Percentiles rank a stretch among this genome's conserved stretches.
Conservation (phyloP, 2,888 invertebrate genomes). For the Patella pellucida region DNA sequence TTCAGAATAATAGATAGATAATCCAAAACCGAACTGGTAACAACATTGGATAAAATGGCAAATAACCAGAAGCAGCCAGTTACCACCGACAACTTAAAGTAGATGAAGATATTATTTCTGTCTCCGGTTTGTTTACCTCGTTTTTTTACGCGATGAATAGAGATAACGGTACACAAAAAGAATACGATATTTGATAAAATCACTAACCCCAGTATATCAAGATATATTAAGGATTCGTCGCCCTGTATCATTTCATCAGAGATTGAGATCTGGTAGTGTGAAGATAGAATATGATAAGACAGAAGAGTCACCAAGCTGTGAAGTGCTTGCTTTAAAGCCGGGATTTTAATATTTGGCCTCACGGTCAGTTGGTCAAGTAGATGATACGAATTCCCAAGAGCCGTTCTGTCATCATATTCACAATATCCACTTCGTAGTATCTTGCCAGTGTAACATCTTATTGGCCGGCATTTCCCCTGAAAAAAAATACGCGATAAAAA, state of each 20-base stretch:
- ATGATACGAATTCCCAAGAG: neutral
- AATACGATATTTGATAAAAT: slow-evolving; percentile 43
- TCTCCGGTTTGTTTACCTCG: slow-evolving; percentile 21
- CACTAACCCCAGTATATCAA: slow-evolving; percentile 25
- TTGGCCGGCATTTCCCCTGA: neutral
- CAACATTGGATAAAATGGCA: slow-evolving; percentile 38
- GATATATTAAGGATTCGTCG: too few relatives aligned
- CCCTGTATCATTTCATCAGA: too few relatives aligned
- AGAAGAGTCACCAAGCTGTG: neutral
- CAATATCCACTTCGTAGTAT: neutral
- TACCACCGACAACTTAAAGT: slow-evolving; percentile 43
- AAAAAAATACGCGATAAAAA: too few relatives aligned
- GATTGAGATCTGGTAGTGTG: neutral
- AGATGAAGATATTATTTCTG: slow-evolving; percentile 36
- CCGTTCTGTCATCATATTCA: neutral
- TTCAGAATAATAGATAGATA: slow-evolving; percentile 42
- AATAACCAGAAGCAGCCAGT: slow-evolving; percentile 50
- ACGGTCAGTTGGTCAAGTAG: neutral
- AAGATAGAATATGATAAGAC: neutral
- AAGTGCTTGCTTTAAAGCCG: neutral
- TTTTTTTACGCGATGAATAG: slow-evolving; percentile 27
- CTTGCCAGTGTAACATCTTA: neutral
- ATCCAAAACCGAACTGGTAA: slow-evolving; percentile 32
- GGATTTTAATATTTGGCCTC: neutral
- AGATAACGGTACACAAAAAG: slow-evolving; percentile 38